Evolutionary conservation across 2,797 vertebrate species (phyloP).

Genomic region (Triplophysa bombifrons): DNA sequence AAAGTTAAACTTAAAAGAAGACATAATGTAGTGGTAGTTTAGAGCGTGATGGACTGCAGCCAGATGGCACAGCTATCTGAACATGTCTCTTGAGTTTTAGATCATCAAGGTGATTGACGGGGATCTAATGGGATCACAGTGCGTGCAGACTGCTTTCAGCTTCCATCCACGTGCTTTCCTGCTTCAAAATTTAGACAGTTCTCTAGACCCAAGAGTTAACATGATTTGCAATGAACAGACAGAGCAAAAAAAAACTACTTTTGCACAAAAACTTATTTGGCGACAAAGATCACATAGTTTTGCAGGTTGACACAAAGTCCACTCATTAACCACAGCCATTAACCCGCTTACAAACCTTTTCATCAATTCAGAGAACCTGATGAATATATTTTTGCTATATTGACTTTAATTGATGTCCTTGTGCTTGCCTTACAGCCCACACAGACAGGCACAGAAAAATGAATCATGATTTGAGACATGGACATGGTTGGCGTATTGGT

Average conservation of each 20-base stretch:
- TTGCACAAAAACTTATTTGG: not conserved
- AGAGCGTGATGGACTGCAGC: not conserved
- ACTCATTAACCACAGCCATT: not conserved
- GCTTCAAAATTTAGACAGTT: conserved; percentile 64
- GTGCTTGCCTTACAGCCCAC: conserved; percentile 3
- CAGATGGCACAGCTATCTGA: conserved; percentile 11
- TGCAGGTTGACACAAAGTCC: not conserved
- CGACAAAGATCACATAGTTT: too few species aligned
- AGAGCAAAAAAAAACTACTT: too few species aligned
- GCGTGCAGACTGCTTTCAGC: conserved; percentile 5
- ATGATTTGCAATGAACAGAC: conserved; percentile 15
- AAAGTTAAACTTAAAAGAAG: not conserved
- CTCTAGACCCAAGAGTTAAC: conserved; percentile 67
- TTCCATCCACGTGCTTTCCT: conserved; percentile 1
- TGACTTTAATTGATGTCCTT: conserved; percentile 24
- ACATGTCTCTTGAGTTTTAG: conserved; percentile 15
- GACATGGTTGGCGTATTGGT: not conserved
- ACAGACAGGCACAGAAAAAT: not conserved
- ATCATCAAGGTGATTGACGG: conserved; percentile 8
- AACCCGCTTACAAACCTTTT: not conserved
- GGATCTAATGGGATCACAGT: conserved; percentile 40
- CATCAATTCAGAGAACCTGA: not conserved
- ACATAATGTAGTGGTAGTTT: not conserved
- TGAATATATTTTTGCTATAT: conserved; percentile 1
- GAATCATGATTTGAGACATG: not conserved